These are phyloP conservation scores for Allophyes oxyacanthae DNA, from an alignment of 2,888 invertebrate genomes.

Conservation along the genomic window DNA sequence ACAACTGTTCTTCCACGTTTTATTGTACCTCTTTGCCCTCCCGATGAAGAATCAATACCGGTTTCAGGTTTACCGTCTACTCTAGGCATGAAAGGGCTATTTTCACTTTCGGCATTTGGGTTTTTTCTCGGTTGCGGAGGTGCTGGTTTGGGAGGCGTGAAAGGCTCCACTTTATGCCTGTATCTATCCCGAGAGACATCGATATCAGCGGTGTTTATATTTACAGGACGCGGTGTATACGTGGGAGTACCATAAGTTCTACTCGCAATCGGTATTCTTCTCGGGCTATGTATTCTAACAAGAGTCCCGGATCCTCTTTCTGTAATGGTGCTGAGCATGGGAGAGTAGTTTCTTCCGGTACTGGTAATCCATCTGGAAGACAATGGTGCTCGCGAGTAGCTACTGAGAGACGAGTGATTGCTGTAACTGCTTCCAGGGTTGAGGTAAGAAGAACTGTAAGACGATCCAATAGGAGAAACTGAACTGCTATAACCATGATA, in stretches of 20 bases:
- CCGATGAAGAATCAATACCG: slow-evolving; percentile 82
- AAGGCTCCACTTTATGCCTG: slow-evolving; percentile 69
- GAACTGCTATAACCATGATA: slow-evolving; percentile 84
- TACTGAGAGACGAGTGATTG: slow-evolving; percentile 85
- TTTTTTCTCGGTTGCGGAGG: slow-evolving; percentile 62
- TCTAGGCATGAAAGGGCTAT: slow-evolving; percentile 82
- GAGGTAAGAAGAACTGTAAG: slow-evolving; percentile 86
- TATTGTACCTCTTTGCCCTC: slow-evolving; percentile 88
- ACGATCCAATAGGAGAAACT: slow-evolving; percentile 74
- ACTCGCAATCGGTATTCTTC: slow-evolving; percentile 86
- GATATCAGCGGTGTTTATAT: slow-evolving; percentile 95
- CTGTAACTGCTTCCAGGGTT: slow-evolving; percentile 84
- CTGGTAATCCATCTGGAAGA: slow-evolving; percentile 79
- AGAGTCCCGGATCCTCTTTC: slow-evolving; percentile 78
- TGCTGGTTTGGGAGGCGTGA: slow-evolving; percentile 52
- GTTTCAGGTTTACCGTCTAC: slow-evolving; percentile 83
- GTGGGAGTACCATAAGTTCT: slow-evolving; percentile 80
- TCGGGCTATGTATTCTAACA: slow-evolving; percentile 80
- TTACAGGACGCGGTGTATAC: slow-evolving; percentile 90
- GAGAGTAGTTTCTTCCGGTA: slow-evolving; percentile 90
- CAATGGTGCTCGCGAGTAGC: slow-evolving; percentile 88
- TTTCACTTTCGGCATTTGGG: slow-evolving; percentile 72
- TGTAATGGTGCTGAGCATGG: slow-evolving; percentile 93
- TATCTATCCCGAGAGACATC: slow-evolving; percentile 93
- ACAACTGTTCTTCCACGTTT: slow-evolving; percentile 93